Conservation (phyloP, 1,140 invertebrate species). For the Drosophila prosaltans region DNA sequence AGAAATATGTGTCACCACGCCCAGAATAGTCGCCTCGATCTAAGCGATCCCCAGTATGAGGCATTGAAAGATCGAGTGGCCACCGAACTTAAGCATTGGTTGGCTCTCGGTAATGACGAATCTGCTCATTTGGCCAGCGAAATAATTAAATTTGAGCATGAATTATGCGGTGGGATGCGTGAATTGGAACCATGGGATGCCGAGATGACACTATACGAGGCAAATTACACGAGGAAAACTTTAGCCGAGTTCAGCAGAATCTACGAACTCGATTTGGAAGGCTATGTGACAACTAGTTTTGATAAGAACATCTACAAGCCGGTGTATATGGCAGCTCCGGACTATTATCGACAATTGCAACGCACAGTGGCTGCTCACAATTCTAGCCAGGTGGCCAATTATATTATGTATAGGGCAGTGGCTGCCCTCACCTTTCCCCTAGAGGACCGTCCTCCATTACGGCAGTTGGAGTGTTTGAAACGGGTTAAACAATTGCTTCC, state of each 20-base stretch:
- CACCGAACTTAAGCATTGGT: slow-evolving; percentile 56
- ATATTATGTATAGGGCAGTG: slow-evolving; percentile 74
- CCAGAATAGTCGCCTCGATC: slow-evolving; percentile 21
- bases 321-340: slow-evolving; percentile 66
- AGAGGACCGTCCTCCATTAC: slow-evolving; percentile 35
- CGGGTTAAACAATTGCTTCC: slow-evolving; percentile 53
- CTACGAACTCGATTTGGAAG: slow-evolving; percentile 52
- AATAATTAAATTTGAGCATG: slow-evolving; percentile 68
- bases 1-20: slow-evolving; percentile 47
- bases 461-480: slow-evolving; percentile 51
- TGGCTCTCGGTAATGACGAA: slow-evolving; percentile 54
- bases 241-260: slow-evolving; percentile 43
- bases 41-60: slow-evolving; percentile 44
- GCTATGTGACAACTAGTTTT: slow-evolving; percentile 51
- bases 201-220: slow-evolving; percentile 42
- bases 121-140: slow-evolving; percentile 57
- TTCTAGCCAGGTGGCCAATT: slow-evolving; percentile 64
- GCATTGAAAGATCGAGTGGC: slow-evolving; percentile 51
- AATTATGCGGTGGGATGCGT: slow-evolving; percentile 62
- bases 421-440: slow-evolving; percentile 58
- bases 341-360: slow-evolving; percentile 63
- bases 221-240: slow-evolving; percentile 58
- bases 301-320: slow-evolving; percentile 50
- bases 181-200: slow-evolving; percentile 45
- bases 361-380: slow-evolving; percentile 58